Percentiles rank a stretch among this genome's conserved stretches.
Evolutionary conservation across 2,888 invertebrate genomes (phyloP).

Genomic region (Cephus pulcher): DNA sequence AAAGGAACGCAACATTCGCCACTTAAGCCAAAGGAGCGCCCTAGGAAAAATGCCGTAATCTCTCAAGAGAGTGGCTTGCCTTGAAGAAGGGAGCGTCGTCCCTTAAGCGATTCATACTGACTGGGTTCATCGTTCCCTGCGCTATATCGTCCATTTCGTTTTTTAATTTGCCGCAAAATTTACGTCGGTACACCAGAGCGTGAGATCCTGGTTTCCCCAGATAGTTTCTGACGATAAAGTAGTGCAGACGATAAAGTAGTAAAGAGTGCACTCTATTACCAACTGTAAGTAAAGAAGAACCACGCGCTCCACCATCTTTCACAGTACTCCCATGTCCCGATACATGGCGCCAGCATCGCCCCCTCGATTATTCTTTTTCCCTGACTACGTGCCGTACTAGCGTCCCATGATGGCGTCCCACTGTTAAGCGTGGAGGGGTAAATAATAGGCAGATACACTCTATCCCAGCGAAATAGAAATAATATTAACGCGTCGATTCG

Average conservation of each 20-base stretch:
- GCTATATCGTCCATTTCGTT: slow-evolving; percentile 24
- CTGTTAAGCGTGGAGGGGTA: background rate
- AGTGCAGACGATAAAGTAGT: background rate
- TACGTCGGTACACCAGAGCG: background rate
- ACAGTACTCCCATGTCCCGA: background rate
- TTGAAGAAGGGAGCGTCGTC: slow-evolving; percentile 56
- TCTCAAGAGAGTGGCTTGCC: slow-evolving; percentile 51
- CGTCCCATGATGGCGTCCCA: background rate
- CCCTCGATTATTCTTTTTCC: background rate
- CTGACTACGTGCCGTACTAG: background rate
- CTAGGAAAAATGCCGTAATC: slow-evolving; percentile 50
- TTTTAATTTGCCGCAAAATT: slow-evolving; percentile 31
- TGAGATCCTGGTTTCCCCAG: background rate
- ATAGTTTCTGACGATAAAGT: background rate
- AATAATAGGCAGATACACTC: background rate
- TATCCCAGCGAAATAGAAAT: background rate
- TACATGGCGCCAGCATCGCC: background rate
- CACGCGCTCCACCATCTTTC: background rate
- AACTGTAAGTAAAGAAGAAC: background rate
- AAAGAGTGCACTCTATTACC: background rate
- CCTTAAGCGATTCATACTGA: slow-evolving; percentile 43
- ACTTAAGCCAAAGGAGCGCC: slow-evolving; percentile 27
- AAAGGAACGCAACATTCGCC: slow-evolving; percentile 7
- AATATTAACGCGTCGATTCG: background rate
- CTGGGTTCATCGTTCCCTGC: slow-evolving; percentile 48